Evolutionary conservation across 1,140 invertebrate genomes (phyloP), one percentile per base, ranked within the genome.

Genomic region (Amphibalanus amphitrite): DNA sequence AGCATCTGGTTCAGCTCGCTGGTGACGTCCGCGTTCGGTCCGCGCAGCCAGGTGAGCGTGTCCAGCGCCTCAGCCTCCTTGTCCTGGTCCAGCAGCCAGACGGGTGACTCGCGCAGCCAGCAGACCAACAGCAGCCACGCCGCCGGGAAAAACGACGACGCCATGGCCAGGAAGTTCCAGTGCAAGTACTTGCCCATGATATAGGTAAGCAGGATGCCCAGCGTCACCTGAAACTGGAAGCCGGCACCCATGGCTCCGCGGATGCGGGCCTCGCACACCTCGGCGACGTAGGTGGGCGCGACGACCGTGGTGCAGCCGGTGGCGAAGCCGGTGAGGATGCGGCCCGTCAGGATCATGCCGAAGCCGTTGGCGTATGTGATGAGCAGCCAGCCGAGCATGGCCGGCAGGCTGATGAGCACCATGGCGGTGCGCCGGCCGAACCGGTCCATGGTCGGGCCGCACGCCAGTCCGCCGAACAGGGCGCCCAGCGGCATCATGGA

Each of bases 191-290:
- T 69, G 28, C 68, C 28, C 30, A 38, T 10, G 10, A 25, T 23
- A 25, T 69, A 29, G 13, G 30, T 13, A 10, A 23, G 13, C 28
- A 69, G 30, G 23, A 69, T 25, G 13, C 47, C 68, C 10, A 29
- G 13, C n/a, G n/a, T n/a, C n/a, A n/a, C n/a, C n/a, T n/a, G n/a
- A n/a, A n/a, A n/a, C n/a, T n/a, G n/a, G n/a, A 29, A 68, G 6
- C 20, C n/a, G 3, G 71, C 47, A 17, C 72, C 72, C 8, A 73
- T 25, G 23, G 69, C 64, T 40, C 72, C 72, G 17, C 72, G 72
- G 26, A 33, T 23, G 20, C 28, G 40, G 4, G 72, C 8, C 3
- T 59, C 67, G 15, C 33, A 4, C 17, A 72, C 47, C 67, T 73
- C 72, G 29, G 72, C 29, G 23, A 73, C 59, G 47, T 73, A 73